These are phyloP conservation scores for Rhinatrema bivittatum DNA, from an alignment of 2,797 vertebrate genomes.

Conservation along the genomic window DNA sequence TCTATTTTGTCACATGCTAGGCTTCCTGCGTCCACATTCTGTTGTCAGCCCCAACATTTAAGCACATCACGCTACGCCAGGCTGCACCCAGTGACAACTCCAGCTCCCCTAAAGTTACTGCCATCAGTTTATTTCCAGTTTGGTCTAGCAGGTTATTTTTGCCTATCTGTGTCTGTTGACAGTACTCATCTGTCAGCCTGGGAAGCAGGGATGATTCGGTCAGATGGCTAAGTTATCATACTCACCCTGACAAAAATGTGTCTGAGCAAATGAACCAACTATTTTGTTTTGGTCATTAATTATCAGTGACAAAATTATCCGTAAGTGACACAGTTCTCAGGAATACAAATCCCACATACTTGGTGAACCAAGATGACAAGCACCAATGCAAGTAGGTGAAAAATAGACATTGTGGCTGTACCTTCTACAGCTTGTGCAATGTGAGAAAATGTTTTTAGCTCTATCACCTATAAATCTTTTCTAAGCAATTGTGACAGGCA, in stretches of 20 bases:
- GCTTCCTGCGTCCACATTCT: too few species aligned
- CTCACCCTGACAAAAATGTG: conserved; percentile 13
- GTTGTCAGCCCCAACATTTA: too few species aligned
- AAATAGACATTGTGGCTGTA: neutral
- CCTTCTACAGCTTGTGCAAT: neutral
- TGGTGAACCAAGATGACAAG: neutral
- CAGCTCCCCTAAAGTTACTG: conserved; percentile 11
- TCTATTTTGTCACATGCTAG: too few species aligned
- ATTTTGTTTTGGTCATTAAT: conserved; percentile 34
- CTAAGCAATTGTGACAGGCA: neutral
- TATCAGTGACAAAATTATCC: conserved; percentile 13
- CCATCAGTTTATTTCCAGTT: conserved; percentile 29
- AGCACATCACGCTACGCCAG: too few species aligned
- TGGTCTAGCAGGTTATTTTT: conserved; percentile 36
- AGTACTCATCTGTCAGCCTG: conserved; percentile 28
- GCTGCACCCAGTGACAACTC: too few species aligned
- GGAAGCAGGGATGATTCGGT: conserved; percentile 15
- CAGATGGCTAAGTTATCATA: conserved; percentile 14
- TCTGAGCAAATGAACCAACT: conserved; percentile 20
- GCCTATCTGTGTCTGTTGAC: conserved; percentile 30
- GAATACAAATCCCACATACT: conserved; percentile 1
- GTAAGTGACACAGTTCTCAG: neutral
- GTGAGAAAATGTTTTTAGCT: neutral
- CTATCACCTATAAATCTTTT: neutral
- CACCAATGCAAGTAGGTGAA: too few species aligned